phyloP scores from a whole-genome alignment of 2,797 vertebrate genomes.

The Fundulus diaphanus region DNA sequence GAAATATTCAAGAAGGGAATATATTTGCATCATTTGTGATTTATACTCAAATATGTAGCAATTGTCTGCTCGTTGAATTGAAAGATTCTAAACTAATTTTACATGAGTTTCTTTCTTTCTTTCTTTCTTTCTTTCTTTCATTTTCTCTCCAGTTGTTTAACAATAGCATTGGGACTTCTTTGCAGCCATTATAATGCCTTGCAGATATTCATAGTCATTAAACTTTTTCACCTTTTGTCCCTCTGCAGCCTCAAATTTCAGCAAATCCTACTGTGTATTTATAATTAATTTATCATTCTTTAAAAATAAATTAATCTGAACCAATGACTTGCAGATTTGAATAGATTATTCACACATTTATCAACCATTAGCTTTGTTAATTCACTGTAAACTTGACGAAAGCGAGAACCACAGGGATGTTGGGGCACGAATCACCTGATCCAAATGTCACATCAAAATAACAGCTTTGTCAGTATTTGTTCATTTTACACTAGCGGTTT shows the following conservation, averaged over 20 bases:
- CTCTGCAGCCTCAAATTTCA: background rate
- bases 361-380: background rate
- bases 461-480: constrained; percentile 14
- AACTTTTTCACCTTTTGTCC: background rate
- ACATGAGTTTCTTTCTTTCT: background rate
- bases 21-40: background rate
- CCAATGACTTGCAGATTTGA: background rate
- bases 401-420: constrained; percentile 2
- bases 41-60: background rate
- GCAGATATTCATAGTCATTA: background rate
- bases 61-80: background rate
- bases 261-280: background rate
- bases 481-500: constrained; percentile 20
- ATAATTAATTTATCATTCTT: background rate
- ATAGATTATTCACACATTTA: background rate
- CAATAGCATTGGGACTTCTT: too few relatives aligned
- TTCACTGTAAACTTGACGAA: too few relatives aligned
- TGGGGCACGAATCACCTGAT: constrained; percentile 6
- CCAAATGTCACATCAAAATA: constrained; percentile 21
- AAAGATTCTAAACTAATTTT: background rate
- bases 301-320: background rate
- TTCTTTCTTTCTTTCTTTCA: background rate
- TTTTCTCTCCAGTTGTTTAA: background rate
- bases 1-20: background rate
- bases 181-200: background rate